A percentile compares a stretch with the other conserved stretches of the same genome.
These are phyloP conservation scores for Sphaerodactylus townsendi DNA, from an alignment of 2,113 vertebrate genomes.

Conservation along the genomic window DNA sequence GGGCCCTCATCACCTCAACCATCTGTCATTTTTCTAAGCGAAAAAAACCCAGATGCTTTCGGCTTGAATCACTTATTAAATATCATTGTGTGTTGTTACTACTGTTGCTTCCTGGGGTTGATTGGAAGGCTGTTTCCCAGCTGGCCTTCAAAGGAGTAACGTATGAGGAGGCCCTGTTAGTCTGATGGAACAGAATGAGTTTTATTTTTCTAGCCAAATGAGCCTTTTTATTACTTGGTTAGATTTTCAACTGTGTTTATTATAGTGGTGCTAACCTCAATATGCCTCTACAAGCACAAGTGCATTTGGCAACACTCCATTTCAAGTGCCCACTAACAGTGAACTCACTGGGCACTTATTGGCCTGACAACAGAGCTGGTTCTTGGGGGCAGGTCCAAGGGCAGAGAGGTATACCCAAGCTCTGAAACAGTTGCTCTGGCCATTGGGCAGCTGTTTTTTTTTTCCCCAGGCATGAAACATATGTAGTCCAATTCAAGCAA, in stretches of 20 bases:
- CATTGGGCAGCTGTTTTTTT: constrained; percentile 1
- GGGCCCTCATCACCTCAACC: too few relatives aligned
- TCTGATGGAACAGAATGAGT: constrained; percentile 26
- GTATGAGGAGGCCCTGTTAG: constrained; percentile 7
- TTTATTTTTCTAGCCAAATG: constrained; percentile 50
- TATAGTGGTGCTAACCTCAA: constrained; percentile 32
- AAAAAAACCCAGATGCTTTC: too few relatives aligned
- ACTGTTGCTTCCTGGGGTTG: background rate
- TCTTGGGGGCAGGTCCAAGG: constrained; percentile 12
- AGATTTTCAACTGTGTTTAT: constrained; percentile 50
- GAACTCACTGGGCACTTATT: constrained; percentile 29
- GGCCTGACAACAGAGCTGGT: constrained; percentile 31
- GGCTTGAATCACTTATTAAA: too few relatives aligned
- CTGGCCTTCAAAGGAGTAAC: constrained; percentile 16
- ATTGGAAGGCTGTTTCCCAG: background rate
- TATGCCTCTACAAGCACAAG: constrained; percentile 38
- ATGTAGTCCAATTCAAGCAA: too few relatives aligned
- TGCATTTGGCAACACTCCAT: constrained; percentile 44
- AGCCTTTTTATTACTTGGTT: constrained; percentile 32
- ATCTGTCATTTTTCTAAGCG: too few relatives aligned
- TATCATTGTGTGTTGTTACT: too few relatives aligned
- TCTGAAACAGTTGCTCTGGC: too few relatives aligned
- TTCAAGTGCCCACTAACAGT: constrained; percentile 37
- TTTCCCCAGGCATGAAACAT: background rate
- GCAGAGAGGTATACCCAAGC: background rate